Conservation (phyloP, 1,140 invertebrate genomes). For the Hesperophylax magnus region DNA sequence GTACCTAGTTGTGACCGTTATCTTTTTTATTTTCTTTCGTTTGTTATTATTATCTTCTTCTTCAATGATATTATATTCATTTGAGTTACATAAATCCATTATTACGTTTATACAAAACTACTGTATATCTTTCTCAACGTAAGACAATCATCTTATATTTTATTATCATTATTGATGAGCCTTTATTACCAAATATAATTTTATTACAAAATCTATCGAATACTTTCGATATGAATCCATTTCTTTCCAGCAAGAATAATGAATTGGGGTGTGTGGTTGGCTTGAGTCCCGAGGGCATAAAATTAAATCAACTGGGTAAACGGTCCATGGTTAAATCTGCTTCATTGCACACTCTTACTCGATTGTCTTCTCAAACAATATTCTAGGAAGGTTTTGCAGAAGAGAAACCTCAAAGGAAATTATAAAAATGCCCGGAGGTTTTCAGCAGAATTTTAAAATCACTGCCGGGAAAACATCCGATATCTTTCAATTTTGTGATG, state of each 20-base stretch:
- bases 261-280: background rate
- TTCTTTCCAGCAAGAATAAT: no score
- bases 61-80: no score
- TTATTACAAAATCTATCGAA: no score
- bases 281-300: background rate
- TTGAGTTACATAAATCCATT: no score
- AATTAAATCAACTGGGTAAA: constrained; percentile 10
- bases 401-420: constrained; percentile 10
- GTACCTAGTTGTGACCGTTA: no score
- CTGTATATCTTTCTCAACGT: background rate
- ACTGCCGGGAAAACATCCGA: background rate
- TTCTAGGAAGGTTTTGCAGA: background rate
- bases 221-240: no score
- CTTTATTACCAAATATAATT: no score
- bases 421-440: constrained; percentile 1
- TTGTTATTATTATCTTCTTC: no score
- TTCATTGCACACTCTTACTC: constrained; percentile 26
- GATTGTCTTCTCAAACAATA: constrained; percentile 10
- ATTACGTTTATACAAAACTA: no score
- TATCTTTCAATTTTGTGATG: background rate
- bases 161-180: no score
- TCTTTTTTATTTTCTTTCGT: no score
- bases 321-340: constrained; percentile 2
- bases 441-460: background rate
- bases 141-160: no score